Conservation (phyloP, 2,888 invertebrate species). For the Lycocerus yunnanus region DNA sequence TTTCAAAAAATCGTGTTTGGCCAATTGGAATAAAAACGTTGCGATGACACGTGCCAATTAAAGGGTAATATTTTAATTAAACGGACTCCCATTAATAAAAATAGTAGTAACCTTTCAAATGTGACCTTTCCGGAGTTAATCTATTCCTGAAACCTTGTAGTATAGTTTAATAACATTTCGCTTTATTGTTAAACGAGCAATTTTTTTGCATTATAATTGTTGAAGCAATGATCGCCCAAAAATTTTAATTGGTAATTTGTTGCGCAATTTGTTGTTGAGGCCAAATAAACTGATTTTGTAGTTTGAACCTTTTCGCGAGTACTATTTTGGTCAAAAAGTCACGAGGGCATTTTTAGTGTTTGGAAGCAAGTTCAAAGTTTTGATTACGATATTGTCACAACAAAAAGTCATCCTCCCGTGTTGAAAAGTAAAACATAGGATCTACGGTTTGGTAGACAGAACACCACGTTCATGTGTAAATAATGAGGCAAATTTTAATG, state of each 20-base stretch:
- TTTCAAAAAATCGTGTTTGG: neutral
- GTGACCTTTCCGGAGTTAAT: neutral
- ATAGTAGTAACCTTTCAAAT: neutral
- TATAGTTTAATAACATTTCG: slow-evolving; percentile 4
- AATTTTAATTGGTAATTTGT: neutral
- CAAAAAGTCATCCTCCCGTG: slow-evolving; percentile 4
- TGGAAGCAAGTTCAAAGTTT: neutral
- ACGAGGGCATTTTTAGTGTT: neutral
- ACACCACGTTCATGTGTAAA: slow-evolving; percentile 36
- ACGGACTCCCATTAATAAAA: neutral
- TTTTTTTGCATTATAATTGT: neutral
- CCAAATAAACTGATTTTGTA: neutral
- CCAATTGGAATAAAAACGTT: neutral
- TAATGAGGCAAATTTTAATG: slow-evolving; percentile 21
- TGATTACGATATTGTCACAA: neutral
- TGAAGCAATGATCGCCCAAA: neutral
- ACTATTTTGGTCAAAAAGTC: neutral
- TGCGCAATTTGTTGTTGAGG: neutral
- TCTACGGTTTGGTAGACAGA: slow-evolving; percentile 38
- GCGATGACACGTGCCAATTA: neutral
- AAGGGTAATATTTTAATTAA: neutral
- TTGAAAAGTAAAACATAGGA: slow-evolving; percentile 31
- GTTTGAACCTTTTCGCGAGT: neutral
- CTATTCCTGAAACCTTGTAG: neutral
- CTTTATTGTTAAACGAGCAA: neutral